Evolutionary conservation across 2,113 vertebrate species (phyloP).

Genomic region (Urocitellus parryii): DNA sequence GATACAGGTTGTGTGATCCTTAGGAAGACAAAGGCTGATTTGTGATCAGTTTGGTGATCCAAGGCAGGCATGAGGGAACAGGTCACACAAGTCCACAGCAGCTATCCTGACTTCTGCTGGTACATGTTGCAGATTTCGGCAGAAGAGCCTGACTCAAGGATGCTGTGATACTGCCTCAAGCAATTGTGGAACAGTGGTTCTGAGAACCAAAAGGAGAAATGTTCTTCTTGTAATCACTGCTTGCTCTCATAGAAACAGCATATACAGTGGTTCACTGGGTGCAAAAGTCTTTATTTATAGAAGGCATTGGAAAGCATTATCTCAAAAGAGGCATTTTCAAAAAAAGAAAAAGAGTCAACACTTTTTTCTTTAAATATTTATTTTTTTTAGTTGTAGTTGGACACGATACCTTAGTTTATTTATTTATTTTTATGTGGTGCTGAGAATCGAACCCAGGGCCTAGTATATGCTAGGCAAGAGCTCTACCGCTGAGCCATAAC

Average conservation of each 20-base stretch:
- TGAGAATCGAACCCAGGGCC: too few relatives aligned
- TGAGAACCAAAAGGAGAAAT: slow-evolving; percentile 5
- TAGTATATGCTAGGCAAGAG: too few relatives aligned
- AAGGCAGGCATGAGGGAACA: background rate
- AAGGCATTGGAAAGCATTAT: slow-evolving; percentile 25
- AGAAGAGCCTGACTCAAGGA: slow-evolving; percentile 42
- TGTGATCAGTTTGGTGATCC: slow-evolving; percentile 11
- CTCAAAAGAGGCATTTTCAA: slow-evolving; percentile 62
- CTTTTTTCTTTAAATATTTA: background rate
- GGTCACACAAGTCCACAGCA: background rate
- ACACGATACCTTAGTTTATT: too few relatives aligned
- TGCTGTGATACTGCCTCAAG: slow-evolving; percentile 14
- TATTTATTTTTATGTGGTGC: too few relatives aligned
- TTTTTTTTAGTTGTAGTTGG: too few relatives aligned
- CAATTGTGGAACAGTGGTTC: background rate
- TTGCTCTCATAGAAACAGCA: slow-evolving; percentile 41
- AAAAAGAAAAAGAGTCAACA: slow-evolving; percentile 35
- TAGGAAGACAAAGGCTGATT: background rate
- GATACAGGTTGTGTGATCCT: slow-evolving; percentile 14
- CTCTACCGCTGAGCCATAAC: too few relatives aligned
- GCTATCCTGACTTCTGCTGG: background rate
- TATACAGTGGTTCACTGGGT: background rate
- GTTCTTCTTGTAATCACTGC: slow-evolving; percentile 20
- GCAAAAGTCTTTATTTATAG: slow-evolving; percentile 51
- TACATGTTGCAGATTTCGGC: slow-evolving; percentile 33